Evolutionary conservation across 2,888 invertebrate genomes (phyloP).

Genomic region (Hyposoter didymator): DNA sequence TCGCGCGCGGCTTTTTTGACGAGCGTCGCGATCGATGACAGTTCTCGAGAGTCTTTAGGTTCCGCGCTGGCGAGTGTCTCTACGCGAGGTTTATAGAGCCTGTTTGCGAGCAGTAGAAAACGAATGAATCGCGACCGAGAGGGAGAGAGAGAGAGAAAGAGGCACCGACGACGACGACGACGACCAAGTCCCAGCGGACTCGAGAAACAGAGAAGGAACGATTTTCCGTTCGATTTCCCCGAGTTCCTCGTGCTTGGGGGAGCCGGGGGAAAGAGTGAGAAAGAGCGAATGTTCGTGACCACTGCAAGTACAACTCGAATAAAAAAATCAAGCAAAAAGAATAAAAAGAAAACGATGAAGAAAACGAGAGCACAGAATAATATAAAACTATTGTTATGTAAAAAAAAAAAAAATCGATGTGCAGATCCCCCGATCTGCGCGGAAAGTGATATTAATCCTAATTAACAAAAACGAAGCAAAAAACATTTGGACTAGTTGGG

Average conservation of each 20-base stretch:
- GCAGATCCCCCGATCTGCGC: conserved; percentile 72
- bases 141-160: too few species aligned
- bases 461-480: conserved; percentile 70
- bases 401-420: conserved; percentile 67
- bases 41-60: conserved; percentile 14
- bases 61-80: conserved; percentile 2
- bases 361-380: conserved; percentile 48
- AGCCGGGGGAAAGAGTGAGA: conserved; percentile 29
- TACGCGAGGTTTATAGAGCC: background rate
- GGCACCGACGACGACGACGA: conserved; percentile 2
- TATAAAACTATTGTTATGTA: conserved; percentile 64
- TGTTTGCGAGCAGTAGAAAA: background rate
- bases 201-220: conserved; percentile 39
- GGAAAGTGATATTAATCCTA: conserved; percentile 84
- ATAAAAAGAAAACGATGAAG: background rate
- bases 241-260: conserved; percentile 29
- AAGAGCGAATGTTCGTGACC: conserved; percentile 56
- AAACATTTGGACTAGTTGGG: too few species aligned
- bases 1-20: background rate
- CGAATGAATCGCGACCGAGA: conserved; percentile 34
- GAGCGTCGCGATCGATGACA: conserved; percentile 46
- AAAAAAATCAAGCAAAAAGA: conserved; percentile 10
- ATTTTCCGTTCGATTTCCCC: conserved; percentile 60
- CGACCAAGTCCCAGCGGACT: conserved; percentile 1
- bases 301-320: conserved; percentile 60